Base-by-base conservation (phyloP, 2,113 vertebrate species). In the Halichoeres trimaculatus region DNA sequence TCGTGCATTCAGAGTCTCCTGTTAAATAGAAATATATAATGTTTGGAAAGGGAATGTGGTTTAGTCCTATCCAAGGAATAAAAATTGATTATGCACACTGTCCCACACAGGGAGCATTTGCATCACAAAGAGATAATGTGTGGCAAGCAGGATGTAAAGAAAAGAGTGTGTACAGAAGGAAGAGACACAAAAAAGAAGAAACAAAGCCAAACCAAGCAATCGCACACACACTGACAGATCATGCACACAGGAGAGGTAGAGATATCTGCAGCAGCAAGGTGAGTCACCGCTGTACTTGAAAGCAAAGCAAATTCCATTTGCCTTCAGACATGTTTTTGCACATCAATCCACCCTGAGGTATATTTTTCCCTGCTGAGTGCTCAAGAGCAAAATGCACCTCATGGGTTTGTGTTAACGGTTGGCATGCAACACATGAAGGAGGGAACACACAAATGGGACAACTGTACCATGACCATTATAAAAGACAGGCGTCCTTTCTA, bases 321-420 rank as follows among this genome's bases (percentile, higher is more conserved):
- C 70, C 74, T 65, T 64, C 75, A 84, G 83, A 91, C 90, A 67
- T 85, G 89, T 91, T 88, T 87, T 88, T 84, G 61, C 88, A 91
- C 74, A 91, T 90, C 78, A 30, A 20, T 48, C 52, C 26, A 68
- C 59, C 83, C 69, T 14, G 2, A 64, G 69, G 81, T 50, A 48
- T 82, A 61, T 69, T 60, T 73, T 63, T 88, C 51, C 70, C 54
- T 51, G 23, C 36, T 7, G 41, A 56, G 64, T 22, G 51, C 47
- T 41, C 1, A 41, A 26, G 10, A 48, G 65, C 40, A 71, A 79
- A 62, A 23, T 67, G 35, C 8, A 65, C 52, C 43, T 41, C 52
- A 62, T 8, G 34, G 4, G 40, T 52, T 23, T 38, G 63, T 58
- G 53, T 73, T 55, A 50, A 64, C 59, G 51, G 34, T 36, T 58